Conservation (phyloP, 1,140 invertebrate species). For the Caligus rogercresseyi region DNA sequence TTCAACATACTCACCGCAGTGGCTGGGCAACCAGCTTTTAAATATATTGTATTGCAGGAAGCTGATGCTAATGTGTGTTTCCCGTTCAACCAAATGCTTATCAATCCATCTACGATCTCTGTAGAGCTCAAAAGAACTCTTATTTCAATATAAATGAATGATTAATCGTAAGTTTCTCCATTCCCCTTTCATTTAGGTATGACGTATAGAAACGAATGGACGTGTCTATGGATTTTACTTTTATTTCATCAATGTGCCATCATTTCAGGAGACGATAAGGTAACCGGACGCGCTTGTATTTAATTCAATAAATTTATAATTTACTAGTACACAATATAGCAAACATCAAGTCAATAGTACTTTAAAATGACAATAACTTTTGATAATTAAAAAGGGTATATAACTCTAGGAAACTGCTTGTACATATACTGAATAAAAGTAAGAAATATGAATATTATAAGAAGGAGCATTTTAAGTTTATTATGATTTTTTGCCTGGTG, state of each 20-base stretch:
- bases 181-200: not conserved
- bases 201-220: not conserved
- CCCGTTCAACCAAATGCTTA: too few relatives aligned
- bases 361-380: not conserved
- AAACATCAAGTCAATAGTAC: not conserved
- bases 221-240: not conserved
- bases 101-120: too few relatives aligned
- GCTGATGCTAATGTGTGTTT: too few relatives aligned
- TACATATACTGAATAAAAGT: not conserved
- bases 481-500: too few relatives aligned
- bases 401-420: not conserved
- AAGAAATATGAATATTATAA: not conserved
- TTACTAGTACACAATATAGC: not conserved
- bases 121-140: too few relatives aligned
- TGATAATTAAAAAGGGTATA: not conserved
- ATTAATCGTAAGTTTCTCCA: not conserved
- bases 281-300: not conserved
- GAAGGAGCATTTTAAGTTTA: too few relatives aligned
- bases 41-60: too few relatives aligned
- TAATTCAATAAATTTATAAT: not conserved
- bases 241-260: not conserved
- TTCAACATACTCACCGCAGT: too few relatives aligned
- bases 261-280: not conserved
- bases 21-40: too few relatives aligned
- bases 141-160: not conserved